phyloP scores from a whole-genome alignment of 2,113 vertebrate species.

The Neoarius graeffei region DNA sequence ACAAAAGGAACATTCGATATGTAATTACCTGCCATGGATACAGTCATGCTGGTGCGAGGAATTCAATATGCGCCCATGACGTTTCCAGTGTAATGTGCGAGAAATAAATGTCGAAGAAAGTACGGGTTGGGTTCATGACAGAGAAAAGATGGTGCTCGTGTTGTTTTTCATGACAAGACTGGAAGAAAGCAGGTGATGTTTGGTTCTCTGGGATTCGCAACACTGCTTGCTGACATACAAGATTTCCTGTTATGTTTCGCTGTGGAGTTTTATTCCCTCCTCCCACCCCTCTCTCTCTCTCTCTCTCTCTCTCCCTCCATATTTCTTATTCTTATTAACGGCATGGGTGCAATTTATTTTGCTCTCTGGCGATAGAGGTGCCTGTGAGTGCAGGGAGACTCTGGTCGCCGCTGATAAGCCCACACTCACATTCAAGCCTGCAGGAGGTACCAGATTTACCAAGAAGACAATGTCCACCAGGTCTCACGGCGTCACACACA shows the following conservation, averaged over 20 bases:
- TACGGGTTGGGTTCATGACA: neutral
- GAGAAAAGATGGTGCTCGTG: conserved; percentile 41
- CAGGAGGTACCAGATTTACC: conserved; percentile 89
- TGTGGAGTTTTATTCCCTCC: conserved; percentile 8
- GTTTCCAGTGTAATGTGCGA: conserved; percentile 56
- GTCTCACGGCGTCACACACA: conserved; percentile 66
- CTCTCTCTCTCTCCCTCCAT: conserved; percentile 75
- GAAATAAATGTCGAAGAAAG: conserved; percentile 65
- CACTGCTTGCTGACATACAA: conserved; percentile 66
- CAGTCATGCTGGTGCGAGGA: conserved; percentile 59
- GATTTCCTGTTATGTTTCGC: conserved; percentile 69
- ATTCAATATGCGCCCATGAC: conserved; percentile 69
- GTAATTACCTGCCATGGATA: conserved; percentile 73
- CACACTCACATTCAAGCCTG: conserved; percentile 74
- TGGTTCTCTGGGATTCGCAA: conserved; percentile 59
- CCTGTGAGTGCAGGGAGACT: conserved; percentile 78
- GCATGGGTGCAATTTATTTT: conserved; percentile 94
- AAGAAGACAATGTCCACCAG: conserved; percentile 88
- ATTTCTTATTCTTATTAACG: conserved; percentile 95
- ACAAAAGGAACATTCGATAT: conserved; percentile 70
- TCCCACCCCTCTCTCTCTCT: neutral
- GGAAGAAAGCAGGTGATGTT: conserved; percentile 45
- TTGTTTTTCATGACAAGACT: conserved; percentile 61
- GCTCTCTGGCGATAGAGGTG: conserved; percentile 87
- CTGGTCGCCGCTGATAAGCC: conserved; percentile 92